Conservation (phyloP, 2,113 vertebrate genomes). For the Benitochromis conjunctus region DNA sequence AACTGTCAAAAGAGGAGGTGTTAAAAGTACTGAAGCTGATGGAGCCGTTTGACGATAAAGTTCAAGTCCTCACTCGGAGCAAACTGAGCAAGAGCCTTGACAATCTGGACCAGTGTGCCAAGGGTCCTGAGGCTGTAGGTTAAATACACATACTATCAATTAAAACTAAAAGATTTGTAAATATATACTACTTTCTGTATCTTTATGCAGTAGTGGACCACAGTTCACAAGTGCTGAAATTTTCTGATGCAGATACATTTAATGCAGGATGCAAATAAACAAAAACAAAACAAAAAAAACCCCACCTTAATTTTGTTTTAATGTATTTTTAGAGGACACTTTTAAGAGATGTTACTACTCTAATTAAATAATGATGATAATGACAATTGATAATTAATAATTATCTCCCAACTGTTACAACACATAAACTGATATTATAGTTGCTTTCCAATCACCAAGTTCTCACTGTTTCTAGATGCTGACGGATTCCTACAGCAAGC, state of each 20-base stretch:
- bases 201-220: neutral
- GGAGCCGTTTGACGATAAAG: constrained; percentile 60
- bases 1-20: constrained; percentile 65
- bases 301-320: neutral
- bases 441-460: neutral
- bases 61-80: constrained; percentile 50
- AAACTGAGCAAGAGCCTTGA: constrained; percentile 58
- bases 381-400: neutral
- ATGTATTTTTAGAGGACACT: neutral
- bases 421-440: neutral
- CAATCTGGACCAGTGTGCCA: constrained; percentile 41
- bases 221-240: neutral
- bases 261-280: neutral
- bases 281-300: neutral
- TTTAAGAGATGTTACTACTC: neutral
- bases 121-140: constrained; percentile 59
- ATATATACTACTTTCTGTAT: neutral
- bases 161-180: neutral
- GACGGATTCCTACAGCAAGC: constrained; percentile 70
- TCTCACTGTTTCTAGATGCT: constrained; percentile 63
- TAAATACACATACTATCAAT: neutral
- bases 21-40: constrained; percentile 62
- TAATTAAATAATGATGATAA: neutral
- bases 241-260: neutral
- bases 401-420: neutral